Conservation (phyloP, 2,888 invertebrate genomes). For the Drosophila fungiperda region DNA sequence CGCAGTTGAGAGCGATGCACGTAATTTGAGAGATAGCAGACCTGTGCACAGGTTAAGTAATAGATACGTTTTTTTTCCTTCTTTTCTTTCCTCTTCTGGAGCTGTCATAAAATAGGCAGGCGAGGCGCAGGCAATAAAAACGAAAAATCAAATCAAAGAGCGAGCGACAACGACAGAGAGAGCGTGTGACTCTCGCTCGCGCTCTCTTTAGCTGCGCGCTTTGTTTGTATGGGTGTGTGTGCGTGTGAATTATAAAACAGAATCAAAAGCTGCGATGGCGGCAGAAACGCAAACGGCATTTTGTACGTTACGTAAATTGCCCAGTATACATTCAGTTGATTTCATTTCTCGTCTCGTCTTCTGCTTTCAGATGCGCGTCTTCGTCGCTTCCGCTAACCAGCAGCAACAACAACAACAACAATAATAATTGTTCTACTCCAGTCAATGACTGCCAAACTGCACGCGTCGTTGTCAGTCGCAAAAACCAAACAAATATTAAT, state of each 20-base stretch:
- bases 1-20: conserved; percentile 33
- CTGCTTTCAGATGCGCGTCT: conserved; percentile 55
- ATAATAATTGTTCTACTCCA: conserved; percentile 18
- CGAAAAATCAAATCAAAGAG: conserved; percentile 54
- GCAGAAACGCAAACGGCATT: conserved; percentile 68
- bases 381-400: conserved; percentile 39
- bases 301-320: conserved; percentile 69
- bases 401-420: conserved; percentile 22
- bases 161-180: conserved; percentile 2
- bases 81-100: conserved; percentile 23
- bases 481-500: conserved; percentile 1
- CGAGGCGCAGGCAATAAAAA: conserved; percentile 44
- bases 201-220: conserved; percentile 26
- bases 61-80: conserved; percentile 57
- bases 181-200: neutral
- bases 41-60: conserved; percentile 60
- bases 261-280: conserved; percentile 76
- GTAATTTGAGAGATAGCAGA: conserved; percentile 34
- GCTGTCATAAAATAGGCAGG: conserved; percentile 52
- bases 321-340: conserved; percentile 33
- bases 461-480: neutral
- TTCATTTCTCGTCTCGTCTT: conserved; percentile 60
- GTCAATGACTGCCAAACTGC: conserved; percentile 24
- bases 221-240: conserved; percentile 16
- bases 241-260: conserved; percentile 75